Conservation (phyloP, 2,888 invertebrate species). For the Polydrusus tereticollis region DNA sequence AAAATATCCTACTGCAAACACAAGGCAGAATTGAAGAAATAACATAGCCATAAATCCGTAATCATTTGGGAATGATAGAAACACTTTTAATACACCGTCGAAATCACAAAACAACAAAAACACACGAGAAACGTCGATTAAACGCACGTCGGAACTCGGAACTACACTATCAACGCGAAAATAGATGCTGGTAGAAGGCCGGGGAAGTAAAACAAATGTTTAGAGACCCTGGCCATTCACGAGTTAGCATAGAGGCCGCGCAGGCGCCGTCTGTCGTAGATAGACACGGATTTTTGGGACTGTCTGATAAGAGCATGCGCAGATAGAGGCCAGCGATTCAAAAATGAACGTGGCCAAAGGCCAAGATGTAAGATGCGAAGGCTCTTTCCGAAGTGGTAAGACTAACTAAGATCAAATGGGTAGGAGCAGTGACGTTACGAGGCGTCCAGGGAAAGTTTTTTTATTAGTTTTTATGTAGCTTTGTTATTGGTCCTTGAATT, state of each 20-base stretch:
- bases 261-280: not conserved
- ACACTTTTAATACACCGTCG: slow-evolving; percentile 47
- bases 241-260: slow-evolving; percentile 6
- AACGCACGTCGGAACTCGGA: slow-evolving; percentile 38
- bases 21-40: slow-evolving; percentile 79
- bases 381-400: not conserved
- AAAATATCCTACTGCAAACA: slow-evolving; percentile 70
- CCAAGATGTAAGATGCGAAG: not conserved
- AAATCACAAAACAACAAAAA: slow-evolving; percentile 14
- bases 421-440: not conserved
- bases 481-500: not conserved
- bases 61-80: slow-evolving; percentile 73
- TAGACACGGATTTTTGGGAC: slow-evolving; percentile 2
- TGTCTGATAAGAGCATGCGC: not conserved
- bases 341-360: not conserved
- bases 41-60: slow-evolving; percentile 83
- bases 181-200: slow-evolving; percentile 34
- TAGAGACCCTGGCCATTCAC: slow-evolving; percentile 23
- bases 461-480: not conserved
- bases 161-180: slow-evolving; percentile 37
- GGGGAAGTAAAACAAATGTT: slow-evolving; percentile 32
- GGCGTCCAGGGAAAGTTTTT: not conserved
- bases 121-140: slow-evolving; percentile 19
- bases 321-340: not conserved
- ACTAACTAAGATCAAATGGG: too few species aligned